Conservation (phyloP, 35 echinoderm and acorn worm genomes). For the Ophioderma brevispina region DNA sequence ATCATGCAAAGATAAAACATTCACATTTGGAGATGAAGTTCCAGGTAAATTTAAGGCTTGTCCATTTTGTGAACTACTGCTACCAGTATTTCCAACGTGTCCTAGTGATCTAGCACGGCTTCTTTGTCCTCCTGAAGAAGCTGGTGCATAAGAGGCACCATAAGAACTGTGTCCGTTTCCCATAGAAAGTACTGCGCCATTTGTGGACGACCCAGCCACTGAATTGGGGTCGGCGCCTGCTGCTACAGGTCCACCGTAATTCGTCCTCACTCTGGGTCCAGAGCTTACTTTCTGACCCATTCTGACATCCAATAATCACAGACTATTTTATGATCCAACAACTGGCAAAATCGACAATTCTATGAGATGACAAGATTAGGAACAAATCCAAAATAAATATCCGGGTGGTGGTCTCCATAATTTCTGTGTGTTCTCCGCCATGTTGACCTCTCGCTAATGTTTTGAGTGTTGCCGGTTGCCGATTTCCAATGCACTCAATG, state of each 20-base stretch:
- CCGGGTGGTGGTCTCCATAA: neutral
- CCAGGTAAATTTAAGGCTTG: conserved; percentile 62
- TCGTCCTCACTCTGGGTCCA: conserved; percentile 75
- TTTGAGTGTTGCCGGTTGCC: conserved; percentile 8
- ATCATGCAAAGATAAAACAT: conserved; percentile 9
- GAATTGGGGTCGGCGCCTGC: neutral
- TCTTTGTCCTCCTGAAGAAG: conserved; percentile 43
- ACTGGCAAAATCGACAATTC: neutral
- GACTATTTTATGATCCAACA: neutral
- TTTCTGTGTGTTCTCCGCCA: neutral
- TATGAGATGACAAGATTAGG: neutral
- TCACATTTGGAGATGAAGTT: conserved; percentile 6
- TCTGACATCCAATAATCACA: neutral
- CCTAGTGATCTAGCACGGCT: conserved; percentile 50
- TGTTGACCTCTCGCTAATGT: conserved; percentile 5
- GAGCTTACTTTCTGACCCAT: conserved; percentile 99
- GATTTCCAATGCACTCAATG: neutral
- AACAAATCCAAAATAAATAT: conserved; percentile 6
- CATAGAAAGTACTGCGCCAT: conserved; percentile 30
- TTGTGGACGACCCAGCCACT: conserved; percentile 18
- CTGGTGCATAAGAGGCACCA: conserved; percentile 23
- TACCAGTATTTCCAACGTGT: conserved; percentile 7
- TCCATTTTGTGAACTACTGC: conserved; percentile 53
- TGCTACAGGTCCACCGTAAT: conserved; percentile 51
- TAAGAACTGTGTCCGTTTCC: conserved; percentile 20